Base-by-base conservation (phyloP, 2,888 invertebrate genomes). In the Buathra laborator region DNA sequence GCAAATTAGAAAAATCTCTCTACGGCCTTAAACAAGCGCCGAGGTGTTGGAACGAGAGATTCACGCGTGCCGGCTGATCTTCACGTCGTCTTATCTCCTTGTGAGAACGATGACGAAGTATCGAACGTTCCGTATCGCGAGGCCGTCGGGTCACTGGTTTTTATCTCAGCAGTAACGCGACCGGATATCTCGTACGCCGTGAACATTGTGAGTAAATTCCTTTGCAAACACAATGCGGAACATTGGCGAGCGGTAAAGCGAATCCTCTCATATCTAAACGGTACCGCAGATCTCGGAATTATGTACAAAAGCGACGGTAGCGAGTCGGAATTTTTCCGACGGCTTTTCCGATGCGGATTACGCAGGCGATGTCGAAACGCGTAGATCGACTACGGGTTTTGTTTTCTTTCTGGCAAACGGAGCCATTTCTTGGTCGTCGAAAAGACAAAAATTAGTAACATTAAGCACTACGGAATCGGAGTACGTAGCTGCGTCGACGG, bases 21-120 rank as follows among this genome's bases (percentile, higher is more conserved):
- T 91, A 90, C 80, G 89, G 90, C 10, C 68, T 90, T 9, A 91
- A 90, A 67, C 89, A 90, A 86, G 87, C 90, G 14, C 88, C 89
- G 43, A 84, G 87, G 64, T 75, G 81, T 32, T 89, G 89, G 87
- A 89, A 90, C 64, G 62, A 80, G 9, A 87, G 79, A 46, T 84
- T 90, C 24, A 67, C 79, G 10, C 66, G 74, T 82, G 7, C 88
- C 87, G 19, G 81, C 81, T 4, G 85, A 88, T 75, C 85, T 86
- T 10, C 78, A 87, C 24, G 53, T 67, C 5, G 14, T n/a, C 10
- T 53, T 89, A 32, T 67, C 14, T 43, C 79, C 85, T 10, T 76
- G 76, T 14, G 85, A 83, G 14, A 16, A 78, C 0, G 9, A 62
- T 0, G 43, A 77, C 9, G 78, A 71, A 32, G 64, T 71, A 4